Evolutionary conservation across 2,888 invertebrate species (phyloP), one percentile per base, ranked within the genome.

Genomic region (Branchellion lobata): DNA sequence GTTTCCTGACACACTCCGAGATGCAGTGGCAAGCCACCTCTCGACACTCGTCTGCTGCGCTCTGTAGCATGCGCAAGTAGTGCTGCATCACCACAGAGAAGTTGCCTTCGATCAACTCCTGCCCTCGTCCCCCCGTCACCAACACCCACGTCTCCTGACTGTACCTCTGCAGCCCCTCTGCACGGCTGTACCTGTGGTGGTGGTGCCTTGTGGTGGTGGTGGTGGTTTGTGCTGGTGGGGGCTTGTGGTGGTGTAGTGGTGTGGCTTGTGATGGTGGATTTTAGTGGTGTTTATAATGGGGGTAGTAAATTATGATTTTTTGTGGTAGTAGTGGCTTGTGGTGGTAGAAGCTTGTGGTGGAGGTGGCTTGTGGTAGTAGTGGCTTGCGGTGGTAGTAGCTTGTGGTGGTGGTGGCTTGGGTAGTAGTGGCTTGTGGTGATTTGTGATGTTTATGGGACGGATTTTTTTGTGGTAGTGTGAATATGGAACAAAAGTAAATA

Each of bases 21-120:
- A 77, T 27, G 27, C 77, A 77, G 14, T 65, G 77, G 53, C 77
- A 77, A n/a, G 77, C 31, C 33, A 69, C 27, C 27, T 69, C 69
- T 8, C 34, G 8, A 31, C 21, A 18, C 2, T 33, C 65, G 18
- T 11, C 1, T 2, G 21, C 3, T 21, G 21, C 34, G 1, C 0
- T 1, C 27, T 34, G 34, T 18, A 65, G 34, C 61, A 61, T 57
- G 31, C 24, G 27, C 24, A 34, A 14, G 77, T 61, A 77, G 33
- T 29, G 57, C 8, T 61, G n/a, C 14, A 77, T 14, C 34, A 53
- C 61, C 24, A 34, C 21, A 1, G 27, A 18, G 27, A 77, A 36
- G 53, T 77, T 33, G 14, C 14, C 29, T 36, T 77, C 77, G 21
- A 77, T 65, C 34, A 65, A 14, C 0, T 14, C 24, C 34, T 77